Evolutionary conservation across 2,797 vertebrate genomes (phyloP).

Genomic region (Rousettus madagascariensis): DNA sequence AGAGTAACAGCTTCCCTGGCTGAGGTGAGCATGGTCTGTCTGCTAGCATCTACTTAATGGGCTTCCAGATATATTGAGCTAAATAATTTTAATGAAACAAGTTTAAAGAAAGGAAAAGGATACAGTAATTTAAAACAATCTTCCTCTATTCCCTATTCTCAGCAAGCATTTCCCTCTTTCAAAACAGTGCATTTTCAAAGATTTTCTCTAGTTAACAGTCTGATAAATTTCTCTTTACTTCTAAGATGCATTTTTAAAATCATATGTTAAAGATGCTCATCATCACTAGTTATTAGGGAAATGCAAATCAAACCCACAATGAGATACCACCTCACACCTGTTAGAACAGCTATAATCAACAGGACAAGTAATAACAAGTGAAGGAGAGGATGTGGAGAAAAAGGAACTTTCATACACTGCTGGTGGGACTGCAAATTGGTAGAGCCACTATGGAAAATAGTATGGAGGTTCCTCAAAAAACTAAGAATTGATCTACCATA

Average conservation of each 20-base stretch:
- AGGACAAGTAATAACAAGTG: too few relatives aligned
- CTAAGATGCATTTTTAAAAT: neutral
- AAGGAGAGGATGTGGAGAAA: too few relatives aligned
- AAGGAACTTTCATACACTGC: too few relatives aligned
- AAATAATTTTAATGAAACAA: neutral
- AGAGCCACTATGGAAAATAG: too few relatives aligned
- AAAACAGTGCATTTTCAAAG: neutral
- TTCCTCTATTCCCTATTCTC: neutral
- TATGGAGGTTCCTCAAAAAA: too few relatives aligned
- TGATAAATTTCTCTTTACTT: neutral
- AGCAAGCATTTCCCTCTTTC: neutral
- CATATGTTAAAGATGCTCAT: too few relatives aligned
- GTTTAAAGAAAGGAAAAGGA: neutral
- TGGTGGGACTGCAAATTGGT: too few relatives aligned
- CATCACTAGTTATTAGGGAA: too few relatives aligned
- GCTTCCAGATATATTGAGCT: neutral
- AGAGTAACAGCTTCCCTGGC: neutral
- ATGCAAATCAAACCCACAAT: too few relatives aligned
- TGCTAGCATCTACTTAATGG: neutral
- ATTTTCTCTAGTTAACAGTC: neutral
- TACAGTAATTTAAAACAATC: neutral
- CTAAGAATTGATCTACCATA: too few relatives aligned
- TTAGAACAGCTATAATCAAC: too few relatives aligned
- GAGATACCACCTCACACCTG: too few relatives aligned
- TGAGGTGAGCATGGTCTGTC: neutral